Evolutionary conservation across 2,797 vertebrate species (phyloP), one percentile per base, ranked within the genome.

Genomic region (Rhabdophis nuchalis): DNA sequence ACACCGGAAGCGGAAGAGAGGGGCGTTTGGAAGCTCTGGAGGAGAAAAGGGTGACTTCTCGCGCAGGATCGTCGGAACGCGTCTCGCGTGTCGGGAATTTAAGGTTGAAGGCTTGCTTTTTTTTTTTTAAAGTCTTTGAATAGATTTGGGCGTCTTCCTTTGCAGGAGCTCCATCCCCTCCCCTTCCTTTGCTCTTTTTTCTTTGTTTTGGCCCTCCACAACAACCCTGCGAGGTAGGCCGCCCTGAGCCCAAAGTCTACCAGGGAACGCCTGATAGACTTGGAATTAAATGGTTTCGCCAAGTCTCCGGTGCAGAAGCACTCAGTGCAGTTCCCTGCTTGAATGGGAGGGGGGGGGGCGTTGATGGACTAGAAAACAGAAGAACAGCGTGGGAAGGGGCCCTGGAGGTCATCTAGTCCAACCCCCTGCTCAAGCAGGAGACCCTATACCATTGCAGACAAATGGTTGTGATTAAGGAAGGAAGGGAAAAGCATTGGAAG

Each of bases 301-400:
- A 61, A 61, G 27, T 5, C 60, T 16, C 64, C 32, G 7, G 32
- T 72, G 16, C 64, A 36, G 64, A 72, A 72, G 32, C 68, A 3
- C 16, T 72, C 68, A 1, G 32, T 8, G 68, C 29, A 29, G 12
- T 13, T 64, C 29, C 27, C 60, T 5, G 60, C 4, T 64, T 64
- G 60, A n/a, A 29, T 2, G 1, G 2, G 9, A 3, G 0, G 4
- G 5, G 5, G 56, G 27, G 4, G 1, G 4, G 46, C 5, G 46
- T 50, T 29, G 58, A 29, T 29, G 60, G 60, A 4, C 27, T 29
- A 61, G 11, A 61, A 61, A 29, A 13, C 4, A 5, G 60, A 13
- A 61, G 3, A 29, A 61, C 10, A 0, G 60, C 12, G 57, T 60
- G 9, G 57, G 23, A 29, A 29, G 60, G 60, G 3, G 12, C 60